Evolutionary conservation across 1,140 invertebrate genomes (phyloP).

Genomic region (Drosophila orena): DNA sequence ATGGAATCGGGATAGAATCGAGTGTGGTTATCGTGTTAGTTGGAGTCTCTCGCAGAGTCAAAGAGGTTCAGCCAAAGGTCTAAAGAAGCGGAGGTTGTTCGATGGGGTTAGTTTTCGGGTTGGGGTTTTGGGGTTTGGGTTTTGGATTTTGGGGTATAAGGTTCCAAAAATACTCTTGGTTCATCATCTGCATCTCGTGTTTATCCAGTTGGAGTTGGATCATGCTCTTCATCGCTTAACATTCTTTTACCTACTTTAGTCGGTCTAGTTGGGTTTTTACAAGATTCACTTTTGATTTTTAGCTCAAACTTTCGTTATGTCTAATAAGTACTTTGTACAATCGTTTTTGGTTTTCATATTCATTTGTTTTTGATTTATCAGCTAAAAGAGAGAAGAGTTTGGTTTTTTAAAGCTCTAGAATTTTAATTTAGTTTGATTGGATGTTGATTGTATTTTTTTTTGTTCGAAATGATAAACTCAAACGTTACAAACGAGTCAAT

Average conservation of each 20-base stretch:
- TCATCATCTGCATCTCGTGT: conserved; percentile 36
- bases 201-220: conserved; percentile 59
- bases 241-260: conserved; percentile 73
- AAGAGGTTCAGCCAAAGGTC: conserved; percentile 75
- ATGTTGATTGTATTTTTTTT: conserved; percentile 27
- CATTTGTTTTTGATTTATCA: conserved; percentile 53
- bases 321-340: conserved; percentile 70
- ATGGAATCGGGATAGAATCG: conserved; percentile 11
- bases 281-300: conserved; percentile 64
- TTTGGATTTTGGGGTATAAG: conserved; percentile 33
- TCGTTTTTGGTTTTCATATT: conserved; percentile 40
- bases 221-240: conserved; percentile 65
- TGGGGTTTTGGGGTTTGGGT: conserved; percentile 12
- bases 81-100: conserved; percentile 59
- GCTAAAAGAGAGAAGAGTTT: conserved; percentile 73
- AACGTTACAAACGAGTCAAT: conserved; percentile 44
- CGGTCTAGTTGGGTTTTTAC: conserved; percentile 66
- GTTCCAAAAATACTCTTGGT: conserved; percentile 37
- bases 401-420: conserved; percentile 57
- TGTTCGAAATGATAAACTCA: conserved; percentile 60
- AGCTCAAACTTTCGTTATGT: conserved; percentile 42
- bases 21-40: conserved; percentile 34
- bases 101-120: conserved; percentile 20
- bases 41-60: conserved; percentile 34
- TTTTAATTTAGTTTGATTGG: conserved; percentile 51